These are phyloP conservation scores for Meteorus cinctellus DNA, from an alignment of 2,888 invertebrate genomes.

Conservation along the genomic window DNA sequence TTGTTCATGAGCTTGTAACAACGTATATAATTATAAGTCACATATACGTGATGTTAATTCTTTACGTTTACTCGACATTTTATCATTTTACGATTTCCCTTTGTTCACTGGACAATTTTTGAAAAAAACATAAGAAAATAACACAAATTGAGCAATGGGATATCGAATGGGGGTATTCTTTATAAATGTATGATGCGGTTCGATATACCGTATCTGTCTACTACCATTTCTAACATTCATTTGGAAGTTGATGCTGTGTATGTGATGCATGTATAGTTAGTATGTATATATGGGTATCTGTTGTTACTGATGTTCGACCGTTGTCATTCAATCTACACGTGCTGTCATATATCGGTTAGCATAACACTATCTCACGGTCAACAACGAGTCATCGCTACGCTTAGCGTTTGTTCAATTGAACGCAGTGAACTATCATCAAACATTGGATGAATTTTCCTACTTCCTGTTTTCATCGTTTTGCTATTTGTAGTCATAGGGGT, in stretches of 20 bases:
- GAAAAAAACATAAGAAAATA: background rate
- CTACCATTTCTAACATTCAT: background rate
- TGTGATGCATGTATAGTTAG: no score
- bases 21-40: no score
- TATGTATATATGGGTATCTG: conserved; percentile 43
- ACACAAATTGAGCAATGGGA: background rate
- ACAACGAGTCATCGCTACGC: background rate
- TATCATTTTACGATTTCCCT: no score
- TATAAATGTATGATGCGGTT: background rate
- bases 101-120: background rate
- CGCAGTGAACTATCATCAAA: background rate
- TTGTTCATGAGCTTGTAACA: no score
- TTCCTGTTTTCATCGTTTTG: conserved; percentile 7
- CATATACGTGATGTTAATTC: no score
- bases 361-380: conserved; percentile 39
- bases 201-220: no score
- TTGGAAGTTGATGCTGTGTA: conserved; percentile 21
- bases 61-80: no score
- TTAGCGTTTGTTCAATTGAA: no score
- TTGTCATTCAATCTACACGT: conserved; percentile 64
- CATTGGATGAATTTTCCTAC: background rate
- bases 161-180: background rate
- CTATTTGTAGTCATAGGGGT: no score
- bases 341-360: conserved; percentile 65
- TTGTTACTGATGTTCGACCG: conserved; percentile 56